Base-by-base conservation (phyloP, 1,140 invertebrate species). In the Saccostrea cuccullata region DNA sequence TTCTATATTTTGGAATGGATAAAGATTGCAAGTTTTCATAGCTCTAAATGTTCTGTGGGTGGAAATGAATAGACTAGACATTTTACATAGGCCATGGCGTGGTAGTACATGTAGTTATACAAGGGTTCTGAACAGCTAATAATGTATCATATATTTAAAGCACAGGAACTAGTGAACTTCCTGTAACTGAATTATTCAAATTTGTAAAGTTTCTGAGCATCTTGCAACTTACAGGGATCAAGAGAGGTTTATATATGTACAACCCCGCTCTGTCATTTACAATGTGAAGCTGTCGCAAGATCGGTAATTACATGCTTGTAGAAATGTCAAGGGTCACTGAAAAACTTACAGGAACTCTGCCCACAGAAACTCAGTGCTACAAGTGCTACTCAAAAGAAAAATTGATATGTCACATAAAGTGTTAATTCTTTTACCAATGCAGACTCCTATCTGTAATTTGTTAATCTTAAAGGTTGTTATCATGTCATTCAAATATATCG, bases 121-220 rank as follows among this genome's bases (percentile, higher is more conserved):
- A 64, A 4, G 26, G 13, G 13, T 36, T 64, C 5, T 64, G 70
- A 77, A 77, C 70, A 77, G 70, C 26, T 77, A 26, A 77, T 26
- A 77, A 47, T 6, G 5, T 77, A 26, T 77, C 70, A 30, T 77
- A 30, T 30, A 17, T 30, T 77, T 47, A 47, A 47, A 12, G 70
- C 13, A 20, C 15, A 36, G 30, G 9, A 77, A 77, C 70, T 15
- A 26, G 13, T 77, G 70, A 77, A 77, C 70, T 77, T 77, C 30
- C 30, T 26, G 12, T 77, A 30, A 36, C 9, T 77, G 23, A 73
- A 73, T 26, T 73, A 64, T 64, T 73, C 9, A 26, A 73, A 26
- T n/a, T 20, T 64, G 17, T 64, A 64, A 64, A n/a, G 58, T 64
- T 30, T 73, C 70, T 73, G 23, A 77, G 26, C 70, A 77, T 77